These are phyloP conservation scores for Lycocorax pyrrhopterus DNA, from an alignment of 2,113 vertebrate species.

Conservation along the genomic window DNA sequence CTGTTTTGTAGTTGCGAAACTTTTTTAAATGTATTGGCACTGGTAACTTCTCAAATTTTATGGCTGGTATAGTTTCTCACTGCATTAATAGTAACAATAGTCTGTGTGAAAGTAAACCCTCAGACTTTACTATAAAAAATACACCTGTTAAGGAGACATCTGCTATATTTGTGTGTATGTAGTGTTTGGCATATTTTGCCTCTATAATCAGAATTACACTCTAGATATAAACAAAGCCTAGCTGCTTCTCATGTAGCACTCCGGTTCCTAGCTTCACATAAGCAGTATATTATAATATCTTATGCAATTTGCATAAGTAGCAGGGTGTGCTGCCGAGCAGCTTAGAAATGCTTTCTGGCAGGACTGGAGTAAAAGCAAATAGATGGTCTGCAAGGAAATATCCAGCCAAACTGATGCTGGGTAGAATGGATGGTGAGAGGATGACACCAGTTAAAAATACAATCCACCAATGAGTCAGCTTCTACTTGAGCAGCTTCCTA, in stretches of 20 bases:
- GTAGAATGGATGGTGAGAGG: not conserved
- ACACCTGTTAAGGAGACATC: not conserved
- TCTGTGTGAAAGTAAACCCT: not conserved
- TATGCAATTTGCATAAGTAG: not conserved
- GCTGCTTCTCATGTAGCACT: not conserved
- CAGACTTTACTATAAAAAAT: not conserved
- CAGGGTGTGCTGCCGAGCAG: not conserved
- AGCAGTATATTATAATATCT: not conserved
- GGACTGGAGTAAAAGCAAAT: not conserved
- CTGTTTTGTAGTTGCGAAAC: not conserved
- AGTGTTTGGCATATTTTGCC: not conserved
- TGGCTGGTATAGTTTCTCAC: not conserved
- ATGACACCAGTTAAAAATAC: conserved; percentile 4
- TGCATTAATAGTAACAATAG: not conserved
- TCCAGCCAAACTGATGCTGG: not conserved
- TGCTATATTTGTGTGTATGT: not conserved
- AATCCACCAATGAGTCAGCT: not conserved
- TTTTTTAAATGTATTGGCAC: not conserved
- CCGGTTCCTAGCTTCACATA: not conserved
- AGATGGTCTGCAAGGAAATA: not conserved
- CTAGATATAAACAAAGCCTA: not conserved
- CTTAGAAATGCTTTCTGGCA: not conserved
- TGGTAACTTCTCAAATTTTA: not conserved
- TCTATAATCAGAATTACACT: not conserved
- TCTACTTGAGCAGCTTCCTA: not conserved